A percentile compares a stretch with the other conserved stretches of the same genome.
These are phyloP conservation scores for Pogonognathellus flavescens DNA, from an alignment of 1,140 invertebrate species.

Conservation along the genomic window DNA sequence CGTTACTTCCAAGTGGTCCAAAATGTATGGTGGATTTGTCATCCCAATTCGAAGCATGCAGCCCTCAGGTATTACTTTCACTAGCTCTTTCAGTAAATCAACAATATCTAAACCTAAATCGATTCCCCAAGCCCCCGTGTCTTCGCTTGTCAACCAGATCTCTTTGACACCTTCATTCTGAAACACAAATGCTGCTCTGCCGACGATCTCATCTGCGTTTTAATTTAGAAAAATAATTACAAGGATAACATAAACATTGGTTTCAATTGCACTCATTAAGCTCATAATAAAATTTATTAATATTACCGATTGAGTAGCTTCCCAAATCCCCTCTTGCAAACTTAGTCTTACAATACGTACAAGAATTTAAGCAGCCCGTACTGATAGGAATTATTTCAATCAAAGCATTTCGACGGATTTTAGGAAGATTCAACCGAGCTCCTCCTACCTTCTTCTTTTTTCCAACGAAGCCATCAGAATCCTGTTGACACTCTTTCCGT, in stretches of 20 bases:
- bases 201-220: conserved; percentile 80
- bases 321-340: conserved; percentile 95
- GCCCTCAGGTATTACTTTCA: conserved; percentile 72
- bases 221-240: conserved; percentile 59
- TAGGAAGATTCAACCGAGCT: conserved; percentile 74
- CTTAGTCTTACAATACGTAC: conserved; percentile 99
- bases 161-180: conserved; percentile 90
- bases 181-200: conserved; percentile 86
- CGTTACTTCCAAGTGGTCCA: conserved; percentile 85
- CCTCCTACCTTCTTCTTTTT: background rate
- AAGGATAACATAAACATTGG: conserved; percentile 12
- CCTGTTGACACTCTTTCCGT: conserved; percentile 81
- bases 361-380: conserved; percentile 97
- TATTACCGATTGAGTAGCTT: conserved; percentile 86
- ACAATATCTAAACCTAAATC: conserved; percentile 93
- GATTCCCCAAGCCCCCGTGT: conserved; percentile 95
- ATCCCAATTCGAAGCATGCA: conserved; percentile 87
- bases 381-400: conserved; percentile 99
- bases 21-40: conserved; percentile 98
- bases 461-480: conserved; percentile 67
- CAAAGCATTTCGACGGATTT: conserved; percentile 94
- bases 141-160: conserved; percentile 99
- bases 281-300: conserved; percentile 12
- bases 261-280: background rate
- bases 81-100: conserved; percentile 86